These are phyloP conservation scores for Vireo griseus DNA, from an alignment of 2,797 vertebrate genomes.

Conservation along the genomic window DNA sequence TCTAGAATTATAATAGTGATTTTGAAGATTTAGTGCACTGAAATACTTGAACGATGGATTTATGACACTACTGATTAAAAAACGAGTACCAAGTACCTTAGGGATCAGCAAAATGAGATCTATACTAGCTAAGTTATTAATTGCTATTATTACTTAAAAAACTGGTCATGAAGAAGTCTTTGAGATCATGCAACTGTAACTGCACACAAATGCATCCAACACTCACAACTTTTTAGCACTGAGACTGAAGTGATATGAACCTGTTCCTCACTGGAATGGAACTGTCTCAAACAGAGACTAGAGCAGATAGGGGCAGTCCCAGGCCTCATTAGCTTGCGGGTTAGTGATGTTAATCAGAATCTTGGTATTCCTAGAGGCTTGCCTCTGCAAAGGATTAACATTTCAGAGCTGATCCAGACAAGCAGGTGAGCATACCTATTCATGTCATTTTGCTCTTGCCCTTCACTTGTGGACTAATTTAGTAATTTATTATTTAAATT, in stretches of 20 bases:
- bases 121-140: neutral
- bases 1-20: neutral
- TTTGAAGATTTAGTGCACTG: neutral
- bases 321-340: neutral
- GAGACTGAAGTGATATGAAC: rapidly evolving
- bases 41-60: neutral
- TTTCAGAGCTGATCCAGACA: neutral
- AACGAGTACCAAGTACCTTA: neutral
- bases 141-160: neutral
- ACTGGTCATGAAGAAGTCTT: neutral
- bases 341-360: neutral
- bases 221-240: neutral
- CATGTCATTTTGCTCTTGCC: neutral
- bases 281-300: neutral
- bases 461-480: neutral
- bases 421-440: neutral
- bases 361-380: neutral
- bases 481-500: neutral
- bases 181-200: neutral
- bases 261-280: neutral
- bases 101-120: neutral
- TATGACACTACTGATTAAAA: neutral
- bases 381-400: neutral
- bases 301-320: neutral
- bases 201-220: neutral